Base-by-base conservation (phyloP, 2,797 vertebrate genomes). In the Vireo griseus region DNA sequence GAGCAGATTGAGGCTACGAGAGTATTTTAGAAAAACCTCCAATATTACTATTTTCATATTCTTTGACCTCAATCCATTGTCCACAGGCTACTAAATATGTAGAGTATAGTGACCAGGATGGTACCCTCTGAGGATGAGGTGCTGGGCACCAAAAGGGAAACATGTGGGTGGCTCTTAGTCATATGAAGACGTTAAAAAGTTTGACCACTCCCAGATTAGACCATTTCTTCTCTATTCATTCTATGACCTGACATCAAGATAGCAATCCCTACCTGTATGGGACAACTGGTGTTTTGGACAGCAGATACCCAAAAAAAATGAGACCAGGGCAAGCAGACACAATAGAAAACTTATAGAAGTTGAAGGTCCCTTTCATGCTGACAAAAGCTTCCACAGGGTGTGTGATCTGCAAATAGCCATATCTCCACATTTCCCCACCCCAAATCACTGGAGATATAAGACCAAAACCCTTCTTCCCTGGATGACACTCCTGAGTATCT, bases 211-310 rank as follows among this genome's bases (percentile, higher is more conserved):
- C 26, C 44, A 52, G 42, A 73, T 26, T 33, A 94, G 18, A 6
- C 24, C 7, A n/a, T 57, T 82, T 82, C 37, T 79, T 58, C 85
- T 59, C 37, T 24, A 25, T 88, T 63, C 74, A 31, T 35, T 63
- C 52, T 63, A 6, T 25, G 26, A 77, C 16, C 28, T 26, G n/a
- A 47, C 1, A 1, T 59, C 26, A 73, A 63, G 50, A 75, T 7
- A 57, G 28, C 13, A 80, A 78, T 37, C 14, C 26, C 55, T n/a
- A 31, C 6, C 25, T 0, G 0, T 21, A 35, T 13, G 15, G 22
- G 26, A 72, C 13, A 78, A 68, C 6, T n/a, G 31, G 25, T 87
- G 40, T 40, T 88, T 66, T 67, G 35, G 44, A 74, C n/a, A 77
- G 45, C 31, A 78, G 13, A 18, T 44, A 67, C 20, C 6, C 2